phyloP scores from a whole-genome alignment of 2,797 vertebrate genomes.

The Balearica regulorum region DNA sequence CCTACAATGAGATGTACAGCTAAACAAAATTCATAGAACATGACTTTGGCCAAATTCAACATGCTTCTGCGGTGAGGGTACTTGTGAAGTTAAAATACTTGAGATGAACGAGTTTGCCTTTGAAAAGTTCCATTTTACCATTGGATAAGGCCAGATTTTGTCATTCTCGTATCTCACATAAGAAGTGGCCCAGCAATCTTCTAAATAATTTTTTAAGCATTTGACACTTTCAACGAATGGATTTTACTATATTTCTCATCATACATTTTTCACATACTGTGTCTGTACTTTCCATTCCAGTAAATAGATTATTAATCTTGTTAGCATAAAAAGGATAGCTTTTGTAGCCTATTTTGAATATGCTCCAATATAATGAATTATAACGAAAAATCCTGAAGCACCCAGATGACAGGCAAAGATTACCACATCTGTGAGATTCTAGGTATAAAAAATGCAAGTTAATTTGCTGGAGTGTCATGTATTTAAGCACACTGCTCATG shows the following conservation, averaged over 20 bases:
- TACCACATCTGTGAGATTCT: neutral
- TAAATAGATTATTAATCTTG: neutral
- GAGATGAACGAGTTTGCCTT: neutral
- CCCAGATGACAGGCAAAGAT: neutral
- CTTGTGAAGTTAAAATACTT: neutral
- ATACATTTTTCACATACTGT: neutral
- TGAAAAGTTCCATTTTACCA: neutral
- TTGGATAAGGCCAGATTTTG: no score
- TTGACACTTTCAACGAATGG: neutral
- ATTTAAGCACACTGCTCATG: neutral
- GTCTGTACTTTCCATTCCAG: neutral
- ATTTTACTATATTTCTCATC: neutral
- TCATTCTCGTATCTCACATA: accelerated
- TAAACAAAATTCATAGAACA: neutral
- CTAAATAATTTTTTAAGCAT: neutral
- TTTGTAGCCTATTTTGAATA: neutral
- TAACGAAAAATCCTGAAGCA: neutral
- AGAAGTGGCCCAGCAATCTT: neutral
- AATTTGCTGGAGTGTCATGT: neutral
- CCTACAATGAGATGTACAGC: neutral
- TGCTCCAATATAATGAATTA: neutral
- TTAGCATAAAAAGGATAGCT: neutral
- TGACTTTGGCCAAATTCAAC: neutral
- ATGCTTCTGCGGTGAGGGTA: no score
- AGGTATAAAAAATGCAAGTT: neutral